phyloP scores from a whole-genome alignment of 2,113 vertebrate genomes.

The Pleuronectes platessa region DNA sequence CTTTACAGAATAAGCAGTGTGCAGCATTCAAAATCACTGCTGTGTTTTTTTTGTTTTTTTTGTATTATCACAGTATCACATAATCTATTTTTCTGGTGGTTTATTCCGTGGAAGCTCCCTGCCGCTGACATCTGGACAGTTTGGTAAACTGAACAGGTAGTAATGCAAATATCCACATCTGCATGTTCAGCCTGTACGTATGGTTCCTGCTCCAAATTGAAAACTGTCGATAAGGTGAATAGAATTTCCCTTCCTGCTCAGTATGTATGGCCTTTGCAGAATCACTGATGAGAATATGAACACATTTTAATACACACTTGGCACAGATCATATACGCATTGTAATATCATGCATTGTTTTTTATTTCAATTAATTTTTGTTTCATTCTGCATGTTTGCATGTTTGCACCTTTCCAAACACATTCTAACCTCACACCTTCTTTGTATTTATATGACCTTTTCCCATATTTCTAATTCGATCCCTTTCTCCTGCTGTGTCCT shows the following conservation, averaged over 20 bases:
- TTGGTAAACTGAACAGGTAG: constrained; percentile 46
- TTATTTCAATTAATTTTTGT: neutral
- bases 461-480: neutral
- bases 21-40: constrained; percentile 13
- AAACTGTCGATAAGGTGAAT: constrained; percentile 54
- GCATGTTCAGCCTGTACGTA: constrained; percentile 7
- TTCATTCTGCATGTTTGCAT: neutral
- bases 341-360: neutral
- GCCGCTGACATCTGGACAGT: neutral
- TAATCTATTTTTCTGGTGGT: neutral
- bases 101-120: neutral
- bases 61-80: neutral
- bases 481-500: neutral
- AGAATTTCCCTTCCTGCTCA: constrained; percentile 27
- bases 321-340: neutral
- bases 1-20: constrained; percentile 20
- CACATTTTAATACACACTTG: constrained; percentile 3
- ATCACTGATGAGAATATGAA: constrained; percentile 7
- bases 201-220: constrained; percentile 41
- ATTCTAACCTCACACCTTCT: neutral
- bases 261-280: constrained; percentile 5
- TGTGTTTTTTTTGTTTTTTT: neutral
- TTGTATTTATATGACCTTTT: neutral
- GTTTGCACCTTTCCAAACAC: neutral
- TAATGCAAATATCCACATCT: constrained; percentile 37